phyloP scores from a whole-genome alignment of 2,888 invertebrate species.

The Lochmaea capreae region DNA sequence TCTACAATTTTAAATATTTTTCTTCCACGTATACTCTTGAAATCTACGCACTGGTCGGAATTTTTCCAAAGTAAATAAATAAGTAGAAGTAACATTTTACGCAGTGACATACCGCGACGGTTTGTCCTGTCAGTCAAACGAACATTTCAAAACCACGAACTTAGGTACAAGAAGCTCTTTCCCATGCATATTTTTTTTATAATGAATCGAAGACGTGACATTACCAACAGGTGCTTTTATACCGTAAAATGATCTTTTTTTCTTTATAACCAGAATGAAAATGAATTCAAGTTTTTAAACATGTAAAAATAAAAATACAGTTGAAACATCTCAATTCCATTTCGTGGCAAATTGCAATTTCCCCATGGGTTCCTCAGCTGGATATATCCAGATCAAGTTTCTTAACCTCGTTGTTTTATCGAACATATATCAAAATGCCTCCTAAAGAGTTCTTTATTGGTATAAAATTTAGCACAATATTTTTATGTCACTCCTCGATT shows the following conservation, averaged over 20 bases:
- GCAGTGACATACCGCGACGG: conserved; percentile 30
- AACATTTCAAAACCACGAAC: conserved; percentile 7
- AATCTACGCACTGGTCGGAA: background rate
- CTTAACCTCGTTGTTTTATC: background rate
- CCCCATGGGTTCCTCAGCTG: background rate
- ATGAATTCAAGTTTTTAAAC: background rate
- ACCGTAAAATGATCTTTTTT: conserved; percentile 12
- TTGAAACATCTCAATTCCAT: background rate
- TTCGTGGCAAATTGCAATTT: background rate
- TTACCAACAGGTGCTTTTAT: conserved; percentile 14
- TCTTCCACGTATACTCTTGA: no score
- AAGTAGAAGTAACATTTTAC: conserved; percentile 20
- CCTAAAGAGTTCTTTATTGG: background rate
- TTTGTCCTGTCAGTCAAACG: conserved; percentile 36
- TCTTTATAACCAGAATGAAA: conserved; percentile 5
- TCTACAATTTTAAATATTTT: no score
- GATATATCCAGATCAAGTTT: background rate
- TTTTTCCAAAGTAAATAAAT: conserved; percentile 15
- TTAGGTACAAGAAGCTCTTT: conserved; percentile 24
- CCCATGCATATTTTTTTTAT: conserved; percentile 35
- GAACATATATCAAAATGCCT: background rate
- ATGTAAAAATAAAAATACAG: background rate
- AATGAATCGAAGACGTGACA: conserved; percentile 24
- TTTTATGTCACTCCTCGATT: no score
- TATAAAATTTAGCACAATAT: background rate